phyloP scores from a whole-genome alignment of 2,113 vertebrate species.

The Ophiodon elongatus region DNA sequence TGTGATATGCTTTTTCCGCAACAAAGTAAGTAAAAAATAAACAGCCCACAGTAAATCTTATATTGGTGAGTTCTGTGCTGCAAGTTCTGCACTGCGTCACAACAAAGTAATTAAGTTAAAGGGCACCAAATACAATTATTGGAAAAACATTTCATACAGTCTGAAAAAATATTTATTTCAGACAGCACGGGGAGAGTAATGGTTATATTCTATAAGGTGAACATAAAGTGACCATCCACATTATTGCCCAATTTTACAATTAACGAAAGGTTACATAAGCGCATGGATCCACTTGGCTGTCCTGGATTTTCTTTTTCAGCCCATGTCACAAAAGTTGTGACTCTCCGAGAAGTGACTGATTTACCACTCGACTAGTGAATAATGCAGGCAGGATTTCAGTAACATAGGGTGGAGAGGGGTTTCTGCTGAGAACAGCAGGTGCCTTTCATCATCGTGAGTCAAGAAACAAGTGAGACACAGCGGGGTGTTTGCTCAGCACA shows the following conservation, averaged over 20 bases:
- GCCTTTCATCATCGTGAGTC: slow-evolving; percentile 76
- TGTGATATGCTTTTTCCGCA: background rate
- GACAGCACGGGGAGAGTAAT: slow-evolving; percentile 17
- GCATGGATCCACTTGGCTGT: slow-evolving; percentile 27
- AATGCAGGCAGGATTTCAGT: slow-evolving; percentile 71
- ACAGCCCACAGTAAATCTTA: slow-evolving; percentile 3
- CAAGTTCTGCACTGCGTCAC: slow-evolving; percentile 25
- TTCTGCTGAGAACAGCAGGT: slow-evolving; percentile 81
- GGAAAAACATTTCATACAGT: slow-evolving; percentile 23
- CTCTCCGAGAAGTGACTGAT: slow-evolving; percentile 49
- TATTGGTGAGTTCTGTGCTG: background rate
- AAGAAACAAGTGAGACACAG: slow-evolving; percentile 68
- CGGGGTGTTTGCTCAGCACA: slow-evolving; percentile 65
- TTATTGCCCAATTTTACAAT: slow-evolving; percentile 16
- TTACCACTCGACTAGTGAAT: slow-evolving; percentile 63
- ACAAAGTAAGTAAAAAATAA: slow-evolving; percentile 9
- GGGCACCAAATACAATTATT: background rate
- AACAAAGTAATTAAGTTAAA: slow-evolving; percentile 47
- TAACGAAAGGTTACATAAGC: slow-evolving; percentile 3
- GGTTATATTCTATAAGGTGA: slow-evolving; percentile 44
- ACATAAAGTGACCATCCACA: slow-evolving; percentile 29
- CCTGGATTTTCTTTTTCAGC: slow-evolving; percentile 44
- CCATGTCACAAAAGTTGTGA: slow-evolving; percentile 46
- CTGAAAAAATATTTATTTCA: slow-evolving; percentile 31
- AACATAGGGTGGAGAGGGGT: slow-evolving; percentile 46